These are phyloP conservation scores for Drosophila subsilvestris DNA, from an alignment of 2,888 invertebrate genomes.

Conservation along the genomic window DNA sequence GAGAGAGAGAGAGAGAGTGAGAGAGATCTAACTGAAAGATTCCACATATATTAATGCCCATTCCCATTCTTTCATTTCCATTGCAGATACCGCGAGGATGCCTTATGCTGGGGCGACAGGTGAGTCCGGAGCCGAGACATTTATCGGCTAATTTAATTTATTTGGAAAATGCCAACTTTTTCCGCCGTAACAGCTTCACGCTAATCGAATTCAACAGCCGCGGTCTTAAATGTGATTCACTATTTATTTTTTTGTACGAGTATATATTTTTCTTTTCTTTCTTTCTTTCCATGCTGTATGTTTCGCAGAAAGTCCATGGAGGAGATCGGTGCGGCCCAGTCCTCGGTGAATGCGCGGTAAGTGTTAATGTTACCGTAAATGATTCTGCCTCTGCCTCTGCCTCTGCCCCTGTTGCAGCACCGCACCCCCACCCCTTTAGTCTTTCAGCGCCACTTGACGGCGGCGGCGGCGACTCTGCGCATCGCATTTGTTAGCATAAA, in stretches of 20 bases:
- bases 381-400: slow-evolving; percentile 55
- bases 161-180: slow-evolving; percentile 81
- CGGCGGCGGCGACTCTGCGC: slow-evolving; percentile 59
- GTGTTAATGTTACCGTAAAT: slow-evolving; percentile 85
- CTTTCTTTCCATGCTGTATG: slow-evolving; percentile 24
- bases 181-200: slow-evolving; percentile 50
- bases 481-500: slow-evolving; percentile 84
- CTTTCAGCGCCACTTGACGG: slow-evolving; percentile 68
- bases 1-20: neutral
- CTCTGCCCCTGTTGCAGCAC: slow-evolving; percentile 3
- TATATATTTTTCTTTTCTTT: slow-evolving; percentile 25
- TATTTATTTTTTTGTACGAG: slow-evolving; percentile 46
- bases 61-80: slow-evolving; percentile 84
- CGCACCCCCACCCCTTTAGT: slow-evolving; percentile 4
- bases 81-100: slow-evolving; percentile 94
- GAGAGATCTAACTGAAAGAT: neutral
- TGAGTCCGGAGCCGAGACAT: slow-evolving; percentile 85
- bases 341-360: slow-evolving; percentile 95
- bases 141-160: slow-evolving; percentile 83
- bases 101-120: slow-evolving; percentile 95
- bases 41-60: slow-evolving; percentile 18
- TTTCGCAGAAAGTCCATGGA: slow-evolving; percentile 93
- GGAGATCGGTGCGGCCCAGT: slow-evolving; percentile 91
- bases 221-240: slow-evolving; percentile 46
- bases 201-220: slow-evolving; percentile 75